Base-by-base conservation (phyloP, 1,140 invertebrate genomes). In the Rhyacophila brunnea region DNA sequence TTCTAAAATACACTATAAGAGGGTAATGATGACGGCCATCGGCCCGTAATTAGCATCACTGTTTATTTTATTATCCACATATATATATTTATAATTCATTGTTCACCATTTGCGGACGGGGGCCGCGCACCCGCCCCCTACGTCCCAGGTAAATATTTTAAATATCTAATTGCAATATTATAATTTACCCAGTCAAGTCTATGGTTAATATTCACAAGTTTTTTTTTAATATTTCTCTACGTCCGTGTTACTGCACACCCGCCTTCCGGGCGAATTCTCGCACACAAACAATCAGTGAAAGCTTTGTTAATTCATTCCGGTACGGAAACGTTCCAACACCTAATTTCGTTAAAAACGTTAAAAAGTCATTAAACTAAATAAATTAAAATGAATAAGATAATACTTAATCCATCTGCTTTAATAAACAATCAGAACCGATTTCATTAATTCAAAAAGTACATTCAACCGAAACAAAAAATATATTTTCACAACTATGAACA, bases 151-250 rank as follows among this genome's bases (percentile, higher is more conserved):
- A 53, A 50, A 50, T 42, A 43, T 53, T 43, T 53, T 18, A 55
- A 55, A 45, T 55, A 46, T 45, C 53, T 55, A 55, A 55, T 45
- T 55, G 53, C 53, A 43, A 19, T 47, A 28, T 44, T 34, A 55
- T 43, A 20, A 43, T 28, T 17, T 46, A 55, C 53, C 53, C 53
- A 55, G 53, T 55, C 53, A 18, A 55, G 42, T 43, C 42, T 54
- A 55, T 45, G 14, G n/a, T 32, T 28, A 55, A 38, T 55, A 55
- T 45, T 45, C 45, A 46, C 44, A 55, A 28, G 13, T 46, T 14
- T 46, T 11, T n/a, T 6, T 40, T 6, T 13, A 40, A 4, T 40
- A 4, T 40, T n/a, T 15, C 5, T n/a, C 38, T n/a, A 40, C 38
- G 15, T 13, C 38, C n/a, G n/a, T 13, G 38, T 3, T 13, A n/a